Evolutionary conservation across 2,888 invertebrate species (phyloP).

Genomic region (Belgica antarctica): DNA sequence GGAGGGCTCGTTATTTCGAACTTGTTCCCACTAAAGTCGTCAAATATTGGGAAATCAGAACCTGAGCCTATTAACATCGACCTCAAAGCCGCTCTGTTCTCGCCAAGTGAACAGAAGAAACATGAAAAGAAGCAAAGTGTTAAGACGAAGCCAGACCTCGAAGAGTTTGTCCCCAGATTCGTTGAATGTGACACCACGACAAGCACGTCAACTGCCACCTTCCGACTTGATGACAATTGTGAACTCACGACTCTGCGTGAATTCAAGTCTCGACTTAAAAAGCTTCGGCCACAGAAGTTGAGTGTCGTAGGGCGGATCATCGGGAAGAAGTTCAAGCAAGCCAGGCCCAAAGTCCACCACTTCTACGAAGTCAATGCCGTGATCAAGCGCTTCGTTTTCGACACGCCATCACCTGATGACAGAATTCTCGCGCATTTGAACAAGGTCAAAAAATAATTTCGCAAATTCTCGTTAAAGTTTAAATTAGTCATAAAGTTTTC

Average conservation of each 20-base stretch:
- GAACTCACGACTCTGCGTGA: conserved; percentile 49
- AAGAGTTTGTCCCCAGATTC: conserved; percentile 52
- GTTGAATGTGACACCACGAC: conserved; percentile 50
- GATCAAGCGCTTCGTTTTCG: conserved; percentile 59
- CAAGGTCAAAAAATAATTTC: conserved; percentile 20
- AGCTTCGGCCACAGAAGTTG: conserved; percentile 54
- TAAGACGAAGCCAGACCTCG: conserved; percentile 40
- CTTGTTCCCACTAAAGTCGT: neutral
- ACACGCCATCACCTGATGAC: conserved; percentile 63
- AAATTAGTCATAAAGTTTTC: neutral
- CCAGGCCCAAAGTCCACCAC: conserved; percentile 47
- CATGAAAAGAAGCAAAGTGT: neutral
- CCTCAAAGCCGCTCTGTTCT: conserved; percentile 54
- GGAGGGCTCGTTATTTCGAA: conserved; percentile 20
- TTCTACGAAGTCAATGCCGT: conserved; percentile 43
- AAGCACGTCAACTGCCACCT: neutral
- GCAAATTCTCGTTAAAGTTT: neutral
- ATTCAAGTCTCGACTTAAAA: conserved; percentile 45
- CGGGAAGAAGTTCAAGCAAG: conserved; percentile 51
- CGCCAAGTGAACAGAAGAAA: conserved; percentile 47
- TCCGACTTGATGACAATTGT: conserved; percentile 46
- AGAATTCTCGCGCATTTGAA: conserved; percentile 54
- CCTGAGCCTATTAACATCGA: conserved; percentile 52
- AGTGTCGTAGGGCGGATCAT: conserved; percentile 55
- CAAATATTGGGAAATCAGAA: neutral